Conservation (phyloP, 2,113 vertebrate species). For the Saguinus midas region DNA sequence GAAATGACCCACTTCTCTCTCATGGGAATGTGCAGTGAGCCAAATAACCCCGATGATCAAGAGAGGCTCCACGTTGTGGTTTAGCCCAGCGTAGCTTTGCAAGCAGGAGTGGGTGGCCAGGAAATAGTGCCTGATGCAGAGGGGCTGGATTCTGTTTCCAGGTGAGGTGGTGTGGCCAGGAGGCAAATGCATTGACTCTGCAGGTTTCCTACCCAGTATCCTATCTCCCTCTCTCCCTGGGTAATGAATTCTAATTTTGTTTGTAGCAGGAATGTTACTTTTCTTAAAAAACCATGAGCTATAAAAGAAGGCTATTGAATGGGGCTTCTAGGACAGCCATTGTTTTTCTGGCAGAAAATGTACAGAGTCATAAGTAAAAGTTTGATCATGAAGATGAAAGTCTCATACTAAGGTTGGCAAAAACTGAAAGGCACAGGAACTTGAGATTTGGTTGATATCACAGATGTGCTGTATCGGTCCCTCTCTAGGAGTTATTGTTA, state of each 20-base stretch:
- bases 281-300: not conserved
- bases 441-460: not conserved
- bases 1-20: not conserved
- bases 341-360: not conserved
- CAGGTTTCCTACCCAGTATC: not conserved
- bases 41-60: no score
- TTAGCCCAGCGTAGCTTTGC: not conserved
- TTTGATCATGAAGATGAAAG: not conserved
- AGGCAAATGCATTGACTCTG: rapidly evolving
- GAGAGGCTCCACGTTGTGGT: not conserved
- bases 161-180: not conserved
- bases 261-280: not conserved
- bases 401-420: not conserved
- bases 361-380: not conserved
- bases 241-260: not conserved
- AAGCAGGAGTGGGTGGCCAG: not conserved
- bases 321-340: not conserved
- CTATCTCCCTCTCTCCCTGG: not conserved
- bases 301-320: not conserved
- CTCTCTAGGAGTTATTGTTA: not conserved
- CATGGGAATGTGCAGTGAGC: not conserved
- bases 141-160: not conserved
- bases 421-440: not conserved
- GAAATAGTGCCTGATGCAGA: not conserved
- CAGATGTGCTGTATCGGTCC: rapidly evolving